Evolutionary conservation across 2,888 invertebrate species (phyloP), one percentile per base, ranked within the genome.

Genomic region (Hirtodrosophila trivittata): DNA sequence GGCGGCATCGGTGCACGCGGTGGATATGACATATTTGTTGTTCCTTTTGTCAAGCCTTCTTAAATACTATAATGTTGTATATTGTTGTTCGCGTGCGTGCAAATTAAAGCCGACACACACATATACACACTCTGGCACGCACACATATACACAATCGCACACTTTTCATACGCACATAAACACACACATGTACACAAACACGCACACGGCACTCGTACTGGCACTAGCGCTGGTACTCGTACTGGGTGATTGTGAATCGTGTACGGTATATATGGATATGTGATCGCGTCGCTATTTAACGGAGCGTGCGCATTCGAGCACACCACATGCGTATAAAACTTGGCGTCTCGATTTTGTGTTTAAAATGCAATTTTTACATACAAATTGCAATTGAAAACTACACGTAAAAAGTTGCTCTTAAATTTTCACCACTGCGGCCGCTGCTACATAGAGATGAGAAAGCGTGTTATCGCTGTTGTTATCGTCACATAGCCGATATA

Each of bases 1-100:
- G 94, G 94, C 55, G 94, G 95, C 92, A 95, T 93, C 37, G 94
- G 94, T 66, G 94, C 94, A 85, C 97, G 95, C 71, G 97, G 97
- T 91, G 97, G 97, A 91, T 94, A 97, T 74, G 97, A 97, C 97
- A 97, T 97, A 28, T 63, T 33, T 66, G 49, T 35, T 54, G 30
- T 43, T 75, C 9, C 32, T 51, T 21, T 28, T 38, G 8, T 49
- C 47, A 30, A 32, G 37, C 41, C 39, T 67, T 52, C 37, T 30
- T 49, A 54, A 54, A 67, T 57, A 66, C 35, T 43, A 63, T 54
- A 37, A 46, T 47, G 42, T 65, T 58, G 57, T 55, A 46, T 49
- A 39, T 65, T 47, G 41, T 74, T 68, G 50, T 55, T 71, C 59
- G 54, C 60, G 64, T 76, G 81, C 59, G 73, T 77, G 80, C 63